These are phyloP conservation scores for Drosophila teissieri DNA, from an alignment of 1,140 invertebrate species.

Conservation along the genomic window DNA sequence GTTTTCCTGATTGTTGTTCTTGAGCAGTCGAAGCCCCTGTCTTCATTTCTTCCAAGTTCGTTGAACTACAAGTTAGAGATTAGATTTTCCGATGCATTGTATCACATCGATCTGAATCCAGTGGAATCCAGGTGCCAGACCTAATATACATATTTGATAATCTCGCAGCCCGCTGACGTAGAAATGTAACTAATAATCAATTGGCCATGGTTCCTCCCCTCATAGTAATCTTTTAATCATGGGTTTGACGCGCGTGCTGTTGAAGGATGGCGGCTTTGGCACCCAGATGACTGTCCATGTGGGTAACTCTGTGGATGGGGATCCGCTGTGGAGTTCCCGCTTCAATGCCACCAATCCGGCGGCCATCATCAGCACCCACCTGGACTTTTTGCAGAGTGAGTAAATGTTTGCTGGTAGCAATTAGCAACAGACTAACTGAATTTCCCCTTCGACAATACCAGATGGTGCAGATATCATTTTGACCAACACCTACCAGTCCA, in stretches of 20 bases:
- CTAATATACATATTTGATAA: conserved; percentile 8
- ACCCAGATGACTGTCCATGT: conserved; percentile 91
- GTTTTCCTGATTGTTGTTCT: background rate
- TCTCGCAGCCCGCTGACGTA: conserved; percentile 17
- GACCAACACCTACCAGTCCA: conserved; percentile 96
- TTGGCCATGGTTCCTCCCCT: background rate
- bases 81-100: conserved; percentile 28
- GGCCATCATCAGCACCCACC: conserved; percentile 90
- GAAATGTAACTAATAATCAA: conserved; percentile 25
- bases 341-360: conserved; percentile 90
- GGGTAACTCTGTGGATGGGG: conserved; percentile 88
- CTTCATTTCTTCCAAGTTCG: conserved; percentile 30
- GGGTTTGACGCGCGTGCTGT: conserved; percentile 64
- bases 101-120: background rate
- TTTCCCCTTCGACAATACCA: conserved; percentile 53
- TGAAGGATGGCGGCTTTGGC: conserved; percentile 91
- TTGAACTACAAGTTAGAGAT: conserved; percentile 37
- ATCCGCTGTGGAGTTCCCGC: conserved; percentile 93
- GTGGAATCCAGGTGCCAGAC: conserved; percentile 23
- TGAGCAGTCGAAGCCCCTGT: conserved; percentile 5
- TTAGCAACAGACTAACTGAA: conserved; percentile 36
- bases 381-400: conserved; percentile 89
- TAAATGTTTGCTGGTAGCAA: conserved; percentile 6
- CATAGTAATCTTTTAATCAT: conserved; percentile 40
- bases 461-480: conserved; percentile 94